phyloP scores from a whole-genome alignment of 2,797 vertebrate species.

The Falco novaeseelandiae region DNA sequence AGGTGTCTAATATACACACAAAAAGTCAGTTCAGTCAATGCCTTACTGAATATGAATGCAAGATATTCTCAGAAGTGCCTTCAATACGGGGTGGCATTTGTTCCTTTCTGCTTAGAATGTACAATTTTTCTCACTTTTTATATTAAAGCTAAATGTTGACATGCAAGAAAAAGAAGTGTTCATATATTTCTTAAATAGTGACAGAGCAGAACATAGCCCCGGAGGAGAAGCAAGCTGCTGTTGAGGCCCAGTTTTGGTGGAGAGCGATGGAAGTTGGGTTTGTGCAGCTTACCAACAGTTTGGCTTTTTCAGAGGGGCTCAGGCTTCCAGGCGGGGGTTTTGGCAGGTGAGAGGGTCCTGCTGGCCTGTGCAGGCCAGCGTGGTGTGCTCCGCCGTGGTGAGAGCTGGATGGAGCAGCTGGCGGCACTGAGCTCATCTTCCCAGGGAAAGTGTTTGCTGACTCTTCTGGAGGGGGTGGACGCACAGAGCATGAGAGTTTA shows the following conservation, averaged over 20 bases:
- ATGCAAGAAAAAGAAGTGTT: background rate
- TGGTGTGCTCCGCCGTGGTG: fast-evolving
- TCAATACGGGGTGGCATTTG: fast-evolving
- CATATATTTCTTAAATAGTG: background rate
- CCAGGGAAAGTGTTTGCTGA: background rate
- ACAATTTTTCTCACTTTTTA: background rate
- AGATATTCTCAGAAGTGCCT: background rate
- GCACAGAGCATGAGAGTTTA: background rate
- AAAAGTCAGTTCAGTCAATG: background rate
- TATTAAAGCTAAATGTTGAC: background rate
- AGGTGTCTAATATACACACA: background rate
- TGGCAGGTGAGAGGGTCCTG: background rate
- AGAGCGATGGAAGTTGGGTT: background rate
- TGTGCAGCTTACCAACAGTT: background rate
- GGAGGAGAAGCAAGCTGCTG: background rate
- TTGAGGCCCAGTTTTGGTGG: background rate
- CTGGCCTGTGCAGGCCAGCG: background rate
- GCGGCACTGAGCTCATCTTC: background rate
- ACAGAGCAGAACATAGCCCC: background rate
- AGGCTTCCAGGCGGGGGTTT: background rate
- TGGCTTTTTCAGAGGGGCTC: background rate
- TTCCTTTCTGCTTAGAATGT: background rate
- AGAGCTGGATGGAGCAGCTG: background rate
- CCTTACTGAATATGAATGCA: background rate
- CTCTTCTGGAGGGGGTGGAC: background rate